phyloP scores from a whole-genome alignment of 2,113 vertebrate species.

The Phyllostomus discolor region DNA sequence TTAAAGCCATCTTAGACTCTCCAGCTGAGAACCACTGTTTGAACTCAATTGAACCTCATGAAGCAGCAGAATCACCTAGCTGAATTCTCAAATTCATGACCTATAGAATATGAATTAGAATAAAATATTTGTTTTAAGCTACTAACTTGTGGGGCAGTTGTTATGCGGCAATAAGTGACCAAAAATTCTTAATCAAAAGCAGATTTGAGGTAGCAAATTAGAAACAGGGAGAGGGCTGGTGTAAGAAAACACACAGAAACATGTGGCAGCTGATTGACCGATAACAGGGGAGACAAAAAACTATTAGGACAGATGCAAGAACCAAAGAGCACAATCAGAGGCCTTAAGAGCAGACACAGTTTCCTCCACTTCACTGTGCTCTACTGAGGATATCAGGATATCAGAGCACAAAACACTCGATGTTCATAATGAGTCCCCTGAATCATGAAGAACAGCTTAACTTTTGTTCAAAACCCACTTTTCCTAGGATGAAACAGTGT shows the following conservation, averaged over 20 bases:
- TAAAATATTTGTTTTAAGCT: not conserved
- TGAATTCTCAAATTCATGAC: not conserved
- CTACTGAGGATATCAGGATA: accelerated
- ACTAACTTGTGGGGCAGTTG: not conserved
- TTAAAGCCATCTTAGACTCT: not conserved
- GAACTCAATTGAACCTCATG: not conserved
- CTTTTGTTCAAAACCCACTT: not conserved
- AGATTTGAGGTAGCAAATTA: not conserved
- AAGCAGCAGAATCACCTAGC: not conserved
- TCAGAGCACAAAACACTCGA: not conserved
- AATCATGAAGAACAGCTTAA: not conserved
- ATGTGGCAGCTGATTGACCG: too few species aligned
- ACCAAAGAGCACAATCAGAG: not conserved
- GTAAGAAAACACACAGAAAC: not conserved
- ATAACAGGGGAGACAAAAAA: not conserved
- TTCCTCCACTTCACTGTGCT: not conserved
- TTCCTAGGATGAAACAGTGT: not conserved
- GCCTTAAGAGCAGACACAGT: not conserved
- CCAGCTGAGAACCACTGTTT: not conserved
- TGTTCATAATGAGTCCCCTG: not conserved
- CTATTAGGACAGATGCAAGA: not conserved
- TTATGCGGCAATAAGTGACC: too few species aligned
- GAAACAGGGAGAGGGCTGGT: not conserved
- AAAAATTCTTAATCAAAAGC: not conserved
- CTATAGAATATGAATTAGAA: not conserved